Percentiles rank a stretch among this genome's conserved stretches.
Conservation (phyloP, 2,888 invertebrate genomes). For the Epinotia bilunana region DNA sequence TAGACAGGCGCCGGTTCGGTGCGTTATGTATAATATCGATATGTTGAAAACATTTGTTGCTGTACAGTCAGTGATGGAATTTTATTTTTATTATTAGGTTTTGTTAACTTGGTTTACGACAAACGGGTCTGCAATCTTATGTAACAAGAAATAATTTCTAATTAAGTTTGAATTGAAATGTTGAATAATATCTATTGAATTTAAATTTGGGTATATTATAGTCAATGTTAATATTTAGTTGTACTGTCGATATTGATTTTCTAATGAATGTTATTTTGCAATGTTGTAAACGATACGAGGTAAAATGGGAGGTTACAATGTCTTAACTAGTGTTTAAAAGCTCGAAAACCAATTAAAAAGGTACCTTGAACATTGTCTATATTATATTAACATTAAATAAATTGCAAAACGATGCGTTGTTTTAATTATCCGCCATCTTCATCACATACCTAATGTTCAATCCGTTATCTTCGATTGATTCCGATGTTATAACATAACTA, state of each 20-base stretch:
- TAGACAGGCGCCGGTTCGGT: slow-evolving; percentile 56
- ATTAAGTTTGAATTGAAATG: slow-evolving; percentile 77
- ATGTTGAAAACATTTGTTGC: slow-evolving; percentile 71
- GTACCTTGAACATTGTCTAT: slow-evolving; percentile 85
- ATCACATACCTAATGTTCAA: background rate
- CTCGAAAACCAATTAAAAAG: slow-evolving; percentile 83
- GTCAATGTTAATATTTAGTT: slow-evolving; percentile 80
- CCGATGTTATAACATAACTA: background rate
- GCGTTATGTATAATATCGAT: slow-evolving; percentile 54
- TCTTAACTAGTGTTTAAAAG: slow-evolving; percentile 78
- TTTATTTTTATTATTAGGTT: slow-evolving; percentile 73
- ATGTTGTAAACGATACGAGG: slow-evolving; percentile 78
- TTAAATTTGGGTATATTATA: slow-evolving; percentile 81
- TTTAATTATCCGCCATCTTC: slow-evolving; percentile 22
- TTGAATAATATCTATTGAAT: slow-evolving; percentile 72
- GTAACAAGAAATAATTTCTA: slow-evolving; percentile 73
- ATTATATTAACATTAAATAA: slow-evolving; percentile 85
- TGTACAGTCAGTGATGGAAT: slow-evolving; percentile 71
- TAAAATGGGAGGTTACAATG: slow-evolving; percentile 77
- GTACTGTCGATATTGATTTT: slow-evolving; percentile 74
- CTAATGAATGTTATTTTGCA: slow-evolving; percentile 80
- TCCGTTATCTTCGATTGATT: background rate
- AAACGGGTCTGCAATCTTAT: slow-evolving; percentile 83
- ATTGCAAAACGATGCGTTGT: slow-evolving; percentile 65
- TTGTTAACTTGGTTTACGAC: slow-evolving; percentile 81